Evolutionary conservation across 2,797 vertebrate species (phyloP), one percentile per base, ranked within the genome.

Genomic region (Anomalospiza imberbis): DNA sequence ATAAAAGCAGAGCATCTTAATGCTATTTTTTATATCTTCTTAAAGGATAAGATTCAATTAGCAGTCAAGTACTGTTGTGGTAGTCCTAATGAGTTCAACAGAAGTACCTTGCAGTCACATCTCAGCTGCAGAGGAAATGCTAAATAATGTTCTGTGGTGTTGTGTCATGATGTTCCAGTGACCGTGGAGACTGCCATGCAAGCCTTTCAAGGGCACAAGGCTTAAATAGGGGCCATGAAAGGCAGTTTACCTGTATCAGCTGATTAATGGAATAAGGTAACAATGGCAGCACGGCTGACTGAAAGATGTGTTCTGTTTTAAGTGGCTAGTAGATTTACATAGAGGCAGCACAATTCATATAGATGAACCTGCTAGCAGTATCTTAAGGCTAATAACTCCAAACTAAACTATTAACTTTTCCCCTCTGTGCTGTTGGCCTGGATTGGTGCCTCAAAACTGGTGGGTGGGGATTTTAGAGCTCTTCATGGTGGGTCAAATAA

Each of bases 11-110:
- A 82, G 21, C 26, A 53, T 89, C 67, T 80, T 44, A 60, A 4
- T 85, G 79, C 82, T 89, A 40, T 92, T 77, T 71, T 92, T 92
- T 80, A 48, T 88, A 72, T 17, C 82, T 88, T 77, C 79, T 93
- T 93, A 91, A 91, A 92, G 65, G 79, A 50, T 88, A 74, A 89
- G 61, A 61, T 91, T 80, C 50, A 85, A 65, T 93, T 91, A 89
- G 61, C 34, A 54, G 54, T 62, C 42, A 54, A 31, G 21, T 84
- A 78, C 66, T 68, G 73, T 28, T 81, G 15, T 2, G 0, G 9
- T 72, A 50, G 55, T 44, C 25, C 31, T 93, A 67, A 51, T 28
- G 44, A 77, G 54, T 92, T 94, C 71, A 85, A 14, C 7, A 3
- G 13, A 61, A 87, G 32, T 86, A 74, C 62, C 36, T 93, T 71